A percentile compares a stretch with the other conserved stretches of the same genome.
Conservation (phyloP, 2,888 invertebrate species). For the Ypsolopha sequella region DNA sequence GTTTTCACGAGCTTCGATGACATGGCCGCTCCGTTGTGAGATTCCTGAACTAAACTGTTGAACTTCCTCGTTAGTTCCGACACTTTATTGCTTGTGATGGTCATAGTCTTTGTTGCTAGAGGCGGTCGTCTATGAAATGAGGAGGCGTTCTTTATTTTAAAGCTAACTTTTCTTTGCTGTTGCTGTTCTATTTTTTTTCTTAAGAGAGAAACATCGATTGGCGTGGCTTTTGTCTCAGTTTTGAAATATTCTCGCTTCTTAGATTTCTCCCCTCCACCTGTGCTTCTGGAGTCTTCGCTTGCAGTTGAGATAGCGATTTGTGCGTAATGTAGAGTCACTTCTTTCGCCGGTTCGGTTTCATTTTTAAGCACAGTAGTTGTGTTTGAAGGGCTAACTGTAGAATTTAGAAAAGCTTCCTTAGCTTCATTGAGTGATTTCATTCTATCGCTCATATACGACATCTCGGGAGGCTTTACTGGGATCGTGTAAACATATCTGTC, state of each 20-base stretch:
- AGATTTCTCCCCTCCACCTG: constrained; percentile 48
- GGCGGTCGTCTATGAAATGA: constrained; percentile 54
- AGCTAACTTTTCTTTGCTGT: constrained; percentile 70
- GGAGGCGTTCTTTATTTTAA: constrained; percentile 69
- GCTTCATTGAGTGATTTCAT: constrained; percentile 48
- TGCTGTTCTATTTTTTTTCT: constrained; percentile 46
- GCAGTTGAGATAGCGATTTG: constrained; percentile 52
- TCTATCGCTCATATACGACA: constrained; percentile 30
- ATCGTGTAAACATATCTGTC: constrained; percentile 50
- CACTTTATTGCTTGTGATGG: constrained; percentile 70
- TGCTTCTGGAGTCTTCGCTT: constrained; percentile 57
- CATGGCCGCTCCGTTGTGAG: constrained; percentile 46
- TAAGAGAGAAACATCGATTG: constrained; percentile 19
- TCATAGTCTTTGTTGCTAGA: constrained; percentile 51
- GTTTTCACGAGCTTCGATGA: constrained; percentile 69
- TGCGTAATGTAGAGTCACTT: constrained; percentile 46
- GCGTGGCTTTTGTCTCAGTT: constrained; percentile 10
- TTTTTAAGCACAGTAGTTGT: constrained; percentile 12
- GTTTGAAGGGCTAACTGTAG: constrained; percentile 29
- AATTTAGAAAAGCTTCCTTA: constrained; percentile 50
- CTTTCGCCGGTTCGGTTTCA: constrained; percentile 17
- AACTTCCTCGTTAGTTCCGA: constrained; percentile 78
- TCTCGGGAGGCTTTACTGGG: constrained; percentile 37
- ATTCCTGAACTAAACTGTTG: constrained; percentile 72
- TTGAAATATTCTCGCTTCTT: constrained; percentile 15